Conservation (phyloP, 2,113 vertebrate species). For the Psittacula cyanocephala region DNA sequence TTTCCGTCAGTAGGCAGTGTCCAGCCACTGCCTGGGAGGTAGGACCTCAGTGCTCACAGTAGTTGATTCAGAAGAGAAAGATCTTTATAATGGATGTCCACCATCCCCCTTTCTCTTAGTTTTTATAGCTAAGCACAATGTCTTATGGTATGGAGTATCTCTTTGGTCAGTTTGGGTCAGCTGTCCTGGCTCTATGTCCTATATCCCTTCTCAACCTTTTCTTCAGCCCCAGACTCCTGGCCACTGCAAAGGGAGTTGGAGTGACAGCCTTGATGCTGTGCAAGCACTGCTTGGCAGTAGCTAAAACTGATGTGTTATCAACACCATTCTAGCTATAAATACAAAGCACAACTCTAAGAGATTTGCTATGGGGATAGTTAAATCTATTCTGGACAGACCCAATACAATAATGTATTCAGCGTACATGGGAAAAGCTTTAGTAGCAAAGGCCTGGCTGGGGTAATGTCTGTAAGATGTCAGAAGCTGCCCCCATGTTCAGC, state of each 20-base stretch:
- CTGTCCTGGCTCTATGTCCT: not conserved
- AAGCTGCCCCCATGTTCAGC: not conserved
- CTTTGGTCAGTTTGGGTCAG: not conserved
- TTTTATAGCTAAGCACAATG: not conserved
- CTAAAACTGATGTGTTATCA: not conserved
- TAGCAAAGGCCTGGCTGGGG: not conserved
- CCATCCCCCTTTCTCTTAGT: not conserved
- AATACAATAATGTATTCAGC: not conserved
- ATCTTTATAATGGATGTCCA: not conserved
- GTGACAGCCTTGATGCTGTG: not conserved
- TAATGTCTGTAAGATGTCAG: not conserved
- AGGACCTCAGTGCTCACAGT: rapidly evolving
- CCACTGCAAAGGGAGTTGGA: not conserved
- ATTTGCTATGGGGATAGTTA: not conserved
- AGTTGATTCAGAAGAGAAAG: not conserved
- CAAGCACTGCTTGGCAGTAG: not conserved
- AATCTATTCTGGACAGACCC: not conserved
- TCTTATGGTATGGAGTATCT: not conserved
- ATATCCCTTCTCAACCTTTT: not conserved
- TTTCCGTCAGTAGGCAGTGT: not conserved
- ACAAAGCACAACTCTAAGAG: not conserved
- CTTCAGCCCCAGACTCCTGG: not conserved
- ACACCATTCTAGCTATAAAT: not conserved
- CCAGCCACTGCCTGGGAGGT: not conserved
- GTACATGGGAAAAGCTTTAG: not conserved